Base-by-base conservation (phyloP, 2,888 invertebrate genomes). In the Metopia argyrocephala region DNA sequence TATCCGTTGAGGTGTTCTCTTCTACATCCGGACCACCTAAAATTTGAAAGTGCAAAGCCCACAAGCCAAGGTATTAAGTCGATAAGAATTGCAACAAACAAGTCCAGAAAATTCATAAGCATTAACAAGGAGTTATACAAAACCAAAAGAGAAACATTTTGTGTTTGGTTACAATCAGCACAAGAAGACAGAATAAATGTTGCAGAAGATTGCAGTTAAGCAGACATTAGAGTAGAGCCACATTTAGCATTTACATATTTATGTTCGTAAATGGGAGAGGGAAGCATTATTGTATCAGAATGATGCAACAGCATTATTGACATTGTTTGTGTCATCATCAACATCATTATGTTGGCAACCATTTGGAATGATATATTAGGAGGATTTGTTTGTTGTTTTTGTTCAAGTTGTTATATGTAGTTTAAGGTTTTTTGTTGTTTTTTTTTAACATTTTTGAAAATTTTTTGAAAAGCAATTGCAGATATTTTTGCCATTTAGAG, bases 1-100 rank as follows among this genome's bases (percentile, higher is more conserved):
- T 90, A 88, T 90, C 90, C 87, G 91, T 87, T 87, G 90, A 90
- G 86, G 89, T 87, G 87, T 90, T 90, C 86, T 89, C 87, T 87
- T 89, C 89, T 84, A 88, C 87, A 83, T 90, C 90, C 88, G 89
- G 91, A 85, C 90, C 90, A 87, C 90, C 91, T 91, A 59, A 59
- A 57, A 28, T 75, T 15, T 9, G 12, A 38, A 31, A 75, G 61
- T 56, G 23, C 9, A 56, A 27, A 54, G 31, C 52, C 25, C 54
- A 79, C n/a, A 65, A 31, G 65, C 46, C 65, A 65, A n/a, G n/a
- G n/a, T n/a, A n/a, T n/a, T n/a, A n/a, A n/a, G n/a, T 25, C 54
- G 31, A 25, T 48, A 12, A 46, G 20, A 20, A 25, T 18, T n/a
- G n/a, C 27, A 21, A 45, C 15, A 56, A 25, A 68, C 18, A 28